Conservation (phyloP, 2,113 vertebrate genomes). For the Azemiops feae region DNA sequence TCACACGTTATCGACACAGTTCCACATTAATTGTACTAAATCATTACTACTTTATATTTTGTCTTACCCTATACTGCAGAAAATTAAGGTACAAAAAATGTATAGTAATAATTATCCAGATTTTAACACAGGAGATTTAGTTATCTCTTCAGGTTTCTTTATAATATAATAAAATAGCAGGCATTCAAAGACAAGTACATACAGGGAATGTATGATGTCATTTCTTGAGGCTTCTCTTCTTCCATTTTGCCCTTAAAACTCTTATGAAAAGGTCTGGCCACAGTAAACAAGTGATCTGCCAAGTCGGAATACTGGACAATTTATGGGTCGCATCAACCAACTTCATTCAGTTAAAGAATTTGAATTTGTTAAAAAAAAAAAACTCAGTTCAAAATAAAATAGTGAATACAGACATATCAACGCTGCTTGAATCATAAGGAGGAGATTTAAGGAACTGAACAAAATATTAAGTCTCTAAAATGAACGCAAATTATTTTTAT, state of each 20-base stretch:
- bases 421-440: neutral
- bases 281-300: constrained; percentile 18
- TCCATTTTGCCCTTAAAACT: constrained; percentile 28
- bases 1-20: neutral
- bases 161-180: constrained; percentile 18
- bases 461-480: neutral
- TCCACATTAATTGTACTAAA: neutral
- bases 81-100: constrained; percentile 23
- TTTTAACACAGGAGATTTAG: constrained; percentile 35
- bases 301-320: constrained; percentile 1
- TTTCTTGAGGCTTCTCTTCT: constrained; percentile 64
- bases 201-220: constrained; percentile 51
- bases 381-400: constrained; percentile 9
- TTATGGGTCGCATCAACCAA: neutral
- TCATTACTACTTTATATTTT: constrained; percentile 18
- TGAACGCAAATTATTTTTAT: neutral
- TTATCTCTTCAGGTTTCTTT: constrained; percentile 42
- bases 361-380: neutral
- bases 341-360: neutral
- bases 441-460: neutral
- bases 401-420: constrained; percentile 54
- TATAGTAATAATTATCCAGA: constrained; percentile 4
- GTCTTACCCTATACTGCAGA: neutral
- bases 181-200: neutral
- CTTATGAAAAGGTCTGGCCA: constrained; percentile 36